phyloP scores from a whole-genome alignment of 2,797 vertebrate species.

The Myotis daubentonii region DNA sequence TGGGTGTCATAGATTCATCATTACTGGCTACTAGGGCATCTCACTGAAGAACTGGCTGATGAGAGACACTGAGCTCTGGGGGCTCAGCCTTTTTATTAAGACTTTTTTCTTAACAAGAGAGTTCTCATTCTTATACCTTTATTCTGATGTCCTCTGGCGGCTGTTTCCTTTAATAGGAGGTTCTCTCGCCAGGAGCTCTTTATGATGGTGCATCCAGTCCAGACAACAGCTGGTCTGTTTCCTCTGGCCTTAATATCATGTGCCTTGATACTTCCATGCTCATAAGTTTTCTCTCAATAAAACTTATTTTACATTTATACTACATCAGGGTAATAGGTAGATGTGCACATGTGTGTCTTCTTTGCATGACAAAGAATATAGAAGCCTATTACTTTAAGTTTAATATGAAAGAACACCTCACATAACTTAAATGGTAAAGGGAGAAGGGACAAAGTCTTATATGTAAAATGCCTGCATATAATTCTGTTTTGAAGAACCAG shows the following conservation, averaged over 20 bases:
- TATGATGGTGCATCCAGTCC: background rate
- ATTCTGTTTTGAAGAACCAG: background rate
- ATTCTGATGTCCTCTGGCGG: background rate
- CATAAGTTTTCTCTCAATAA: background rate
- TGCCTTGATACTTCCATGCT: background rate
- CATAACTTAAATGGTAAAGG: background rate
- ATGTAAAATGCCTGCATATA: background rate
- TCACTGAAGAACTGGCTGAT: background rate
- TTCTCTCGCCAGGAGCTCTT: background rate
- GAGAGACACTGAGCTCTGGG: background rate
- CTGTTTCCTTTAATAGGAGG: background rate
- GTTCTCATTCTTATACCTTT: background rate
- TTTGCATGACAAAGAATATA: background rate
- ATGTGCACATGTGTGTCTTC: background rate
- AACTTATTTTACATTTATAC: background rate
- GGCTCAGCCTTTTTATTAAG: background rate
- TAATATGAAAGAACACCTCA: background rate
- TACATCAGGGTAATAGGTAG: background rate
- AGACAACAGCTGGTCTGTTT: background rate
- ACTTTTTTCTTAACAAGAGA: background rate
- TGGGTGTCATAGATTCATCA: no score
- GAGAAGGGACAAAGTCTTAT: background rate
- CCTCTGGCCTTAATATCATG: background rate
- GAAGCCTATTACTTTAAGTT: background rate
- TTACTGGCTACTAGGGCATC: background rate